Evolutionary conservation across 2,113 vertebrate species (phyloP).

Genomic region (Poeciliopsis retropinna): DNA sequence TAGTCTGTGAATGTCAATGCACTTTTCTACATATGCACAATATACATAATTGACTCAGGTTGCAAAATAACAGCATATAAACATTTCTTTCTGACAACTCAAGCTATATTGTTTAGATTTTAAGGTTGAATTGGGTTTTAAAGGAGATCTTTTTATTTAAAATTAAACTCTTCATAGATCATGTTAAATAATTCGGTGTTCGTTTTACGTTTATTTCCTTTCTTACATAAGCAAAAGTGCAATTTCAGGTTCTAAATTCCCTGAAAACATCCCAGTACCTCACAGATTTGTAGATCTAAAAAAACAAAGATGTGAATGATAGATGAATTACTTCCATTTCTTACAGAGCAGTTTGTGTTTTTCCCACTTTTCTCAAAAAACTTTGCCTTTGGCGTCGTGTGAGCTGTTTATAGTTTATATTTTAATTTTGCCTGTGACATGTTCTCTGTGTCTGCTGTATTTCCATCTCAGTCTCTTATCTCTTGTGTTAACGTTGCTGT

Average conservation of each 20-base stretch:
- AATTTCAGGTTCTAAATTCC: background rate
- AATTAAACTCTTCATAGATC: background rate
- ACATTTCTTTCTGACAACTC: background rate
- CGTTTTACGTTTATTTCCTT: background rate
- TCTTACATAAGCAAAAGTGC: background rate
- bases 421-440: conserved; percentile 17
- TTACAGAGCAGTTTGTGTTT: background rate
- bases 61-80: background rate
- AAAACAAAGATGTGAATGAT: background rate
- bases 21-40: background rate
- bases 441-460: conserved; percentile 13
- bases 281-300: background rate
- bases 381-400: conserved; percentile 5
- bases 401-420: conserved; percentile 3
- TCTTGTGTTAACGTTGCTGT: conserved; percentile 15
- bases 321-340: conserved; percentile 1
- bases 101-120: too few species aligned
- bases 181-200: background rate
- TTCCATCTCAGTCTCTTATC: conserved; percentile 11
- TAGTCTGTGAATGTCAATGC: background rate
- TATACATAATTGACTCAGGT: background rate
- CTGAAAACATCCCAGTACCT: background rate
- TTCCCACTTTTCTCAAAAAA: conserved; percentile 16
- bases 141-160: background rate
- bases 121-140: too few species aligned